Base-by-base conservation (phyloP, 2,888 invertebrate species). In the Crepidodera aurea region DNA sequence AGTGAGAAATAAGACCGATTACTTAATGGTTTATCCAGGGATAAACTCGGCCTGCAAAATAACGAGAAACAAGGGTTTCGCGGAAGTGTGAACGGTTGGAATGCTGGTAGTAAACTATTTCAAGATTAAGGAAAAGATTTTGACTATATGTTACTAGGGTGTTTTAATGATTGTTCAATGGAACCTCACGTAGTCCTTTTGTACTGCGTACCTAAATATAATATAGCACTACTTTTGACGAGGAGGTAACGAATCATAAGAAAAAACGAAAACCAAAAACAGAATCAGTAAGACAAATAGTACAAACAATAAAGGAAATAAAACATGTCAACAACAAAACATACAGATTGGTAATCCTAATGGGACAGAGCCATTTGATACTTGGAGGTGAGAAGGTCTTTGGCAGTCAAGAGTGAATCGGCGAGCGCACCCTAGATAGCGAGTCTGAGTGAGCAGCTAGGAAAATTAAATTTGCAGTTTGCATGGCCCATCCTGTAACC, bases 311-410 rank as follows among this genome's bases (percentile, higher is more conserved):
- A 74, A 75, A 74, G 73, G 73, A 77, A 80, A 78, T 74, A 73
- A 79, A 80, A 80, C 79, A 80, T 78, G 71, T 79, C 78, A 78
- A 80, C 79, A 81, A 79, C 80, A 81, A 80, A 81, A 80, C 80
- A 81, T 81, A 81, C 79, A 81, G 78, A 82, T 80, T 80, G 79
- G 81, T 80, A 80, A 77, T 81, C 80, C 80, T 81, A 81, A 78
- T 78, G 82, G 82, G 82, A 82, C 81, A 81, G 83, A 82, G 82
- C 82, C 82, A 81, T 82, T 83, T 84, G 83, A 84, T 84, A 84
- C 83, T 84, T 84, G 83, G 83, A 84, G 83, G 83, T 82, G 81
- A 82, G 82, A 81, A 82, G 81, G 79, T 79, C 77, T 76, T 78
- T 78, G 74, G 77, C 76, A 77, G 74, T 75, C 73, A 76, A 78